These are phyloP conservation scores for Pimpla rufipes DNA, from an alignment of 2,888 invertebrate species.

Conservation along the genomic window DNA sequence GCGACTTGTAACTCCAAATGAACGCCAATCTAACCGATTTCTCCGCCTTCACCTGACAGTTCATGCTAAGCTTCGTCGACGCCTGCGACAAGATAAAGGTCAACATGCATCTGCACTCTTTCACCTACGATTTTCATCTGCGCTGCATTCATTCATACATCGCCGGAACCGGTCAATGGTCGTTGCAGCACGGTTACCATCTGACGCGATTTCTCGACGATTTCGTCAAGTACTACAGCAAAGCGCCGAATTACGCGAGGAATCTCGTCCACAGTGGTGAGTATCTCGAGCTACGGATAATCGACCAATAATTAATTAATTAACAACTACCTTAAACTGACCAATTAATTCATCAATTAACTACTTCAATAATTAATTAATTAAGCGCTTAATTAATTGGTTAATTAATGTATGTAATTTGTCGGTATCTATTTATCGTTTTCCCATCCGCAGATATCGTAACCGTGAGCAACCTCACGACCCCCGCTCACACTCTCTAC, in stretches of 20 bases:
- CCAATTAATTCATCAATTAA: not conserved
- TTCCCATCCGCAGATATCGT: constrained; percentile 86
- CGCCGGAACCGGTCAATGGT: constrained; percentile 86
- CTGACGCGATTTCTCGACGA: constrained; percentile 91
- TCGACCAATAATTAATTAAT: not conserved
- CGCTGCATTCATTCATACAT: constrained; percentile 89
- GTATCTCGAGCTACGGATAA: constrained; percentile 48
- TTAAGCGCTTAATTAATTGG: no score
- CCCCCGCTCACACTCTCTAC: constrained; percentile 89
- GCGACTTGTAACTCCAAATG: not conserved
- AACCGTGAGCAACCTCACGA: constrained; percentile 87
- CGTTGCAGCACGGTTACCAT: constrained; percentile 89
- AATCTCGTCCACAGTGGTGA: constrained; percentile 90
- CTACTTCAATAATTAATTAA: no score
- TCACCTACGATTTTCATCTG: constrained; percentile 92
- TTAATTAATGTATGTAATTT: no score
- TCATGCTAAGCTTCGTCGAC: constrained; percentile 88
- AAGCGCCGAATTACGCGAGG: constrained; percentile 91
- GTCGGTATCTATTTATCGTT: not conserved
- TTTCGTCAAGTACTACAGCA: constrained; percentile 91
- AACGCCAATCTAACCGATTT: not conserved
- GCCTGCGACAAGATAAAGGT: constrained; percentile 90
- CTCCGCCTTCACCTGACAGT: constrained; percentile 83
- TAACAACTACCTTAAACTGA: no score
- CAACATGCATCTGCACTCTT: constrained; percentile 91